Evolutionary conservation across 1,140 invertebrate genomes (phyloP).

Genomic region (Sminthurides bifidus): DNA sequence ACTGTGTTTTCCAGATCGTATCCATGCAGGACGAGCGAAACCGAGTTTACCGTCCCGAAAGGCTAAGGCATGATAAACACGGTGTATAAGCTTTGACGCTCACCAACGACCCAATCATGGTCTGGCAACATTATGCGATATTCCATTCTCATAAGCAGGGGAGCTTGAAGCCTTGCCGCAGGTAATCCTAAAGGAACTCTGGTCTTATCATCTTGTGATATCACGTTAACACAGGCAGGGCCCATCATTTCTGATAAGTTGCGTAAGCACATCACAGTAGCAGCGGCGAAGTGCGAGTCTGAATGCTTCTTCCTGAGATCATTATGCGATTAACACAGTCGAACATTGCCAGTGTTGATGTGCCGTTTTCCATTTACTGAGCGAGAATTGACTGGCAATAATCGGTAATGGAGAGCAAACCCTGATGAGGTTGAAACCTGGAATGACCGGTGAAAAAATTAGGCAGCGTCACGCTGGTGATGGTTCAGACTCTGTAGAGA

Average conservation of each 20-base stretch:
- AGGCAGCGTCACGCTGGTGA: no score
- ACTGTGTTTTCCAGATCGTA: constrained; percentile 35
- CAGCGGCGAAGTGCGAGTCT: constrained; percentile 30
- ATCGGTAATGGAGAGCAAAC: constrained; percentile 23
- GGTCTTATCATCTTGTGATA: constrained; percentile 38
- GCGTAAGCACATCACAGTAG: constrained; percentile 23
- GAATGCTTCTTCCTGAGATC: constrained; percentile 29
- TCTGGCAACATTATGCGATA: constrained; percentile 37
- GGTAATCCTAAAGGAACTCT: constrained; percentile 1
- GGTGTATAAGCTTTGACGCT: constrained; percentile 32
- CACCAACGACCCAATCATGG: constrained; percentile 39
- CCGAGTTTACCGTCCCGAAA: constrained; percentile 30
- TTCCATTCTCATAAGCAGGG: constrained; percentile 37
- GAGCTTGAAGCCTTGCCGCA: constrained; percentile 37
- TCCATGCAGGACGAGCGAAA: constrained; percentile 38
- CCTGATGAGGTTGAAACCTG: constrained; percentile 14
- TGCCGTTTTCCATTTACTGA: constrained; percentile 32
- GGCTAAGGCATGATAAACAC: constrained; percentile 34
- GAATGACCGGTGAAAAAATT: background rate
- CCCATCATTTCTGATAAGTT: constrained; percentile 29
- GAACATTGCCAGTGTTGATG: constrained; percentile 33
- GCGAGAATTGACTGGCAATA: constrained; percentile 29
- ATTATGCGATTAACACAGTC: constrained; percentile 28
- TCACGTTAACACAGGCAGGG: constrained; percentile 29
- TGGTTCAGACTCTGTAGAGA: no score